These are phyloP conservation scores for Lithophane ornitopus DNA, from an alignment of 2,888 invertebrate genomes.

Conservation along the genomic window DNA sequence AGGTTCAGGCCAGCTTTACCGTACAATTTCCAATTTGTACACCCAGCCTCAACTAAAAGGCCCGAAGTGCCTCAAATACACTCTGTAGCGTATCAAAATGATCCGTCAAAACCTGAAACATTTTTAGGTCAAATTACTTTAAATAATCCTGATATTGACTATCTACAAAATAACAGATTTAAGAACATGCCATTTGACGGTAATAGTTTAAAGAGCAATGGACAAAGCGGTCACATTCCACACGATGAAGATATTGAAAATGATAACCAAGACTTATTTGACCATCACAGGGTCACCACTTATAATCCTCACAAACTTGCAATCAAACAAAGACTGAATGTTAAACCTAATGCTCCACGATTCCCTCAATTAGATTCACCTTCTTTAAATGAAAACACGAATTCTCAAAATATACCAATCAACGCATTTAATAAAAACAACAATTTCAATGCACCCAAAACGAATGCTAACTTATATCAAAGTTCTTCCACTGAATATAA, in stretches of 20 bases:
- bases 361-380: slow-evolving; percentile 78
- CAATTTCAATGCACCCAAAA: slow-evolving; percentile 72
- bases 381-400: slow-evolving; percentile 71
- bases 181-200: slow-evolving; percentile 87
- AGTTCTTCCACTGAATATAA: slow-evolving; percentile 87
- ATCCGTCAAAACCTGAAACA: slow-evolving; percentile 91
- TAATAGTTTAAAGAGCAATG: slow-evolving; percentile 87
- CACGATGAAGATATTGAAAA: slow-evolving; percentile 85
- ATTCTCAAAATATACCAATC: slow-evolving; percentile 65
- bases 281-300: slow-evolving; percentile 86
- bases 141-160: slow-evolving; percentile 90
- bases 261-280: slow-evolving; percentile 86
- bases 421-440: slow-evolving; percentile 71
- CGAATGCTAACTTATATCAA: slow-evolving; percentile 73
- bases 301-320: slow-evolving; percentile 86
- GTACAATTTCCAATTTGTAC: slow-evolving; percentile 86
- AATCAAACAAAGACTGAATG: slow-evolving; percentile 83
- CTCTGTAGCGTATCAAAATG: slow-evolving; percentile 90
- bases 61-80: slow-evolving; percentile 91
- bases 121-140: slow-evolving; percentile 92
- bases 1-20: slow-evolving; percentile 85
- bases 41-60: slow-evolving; percentile 88
- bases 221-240: slow-evolving; percentile 83
- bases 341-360: slow-evolving; percentile 78
- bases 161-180: slow-evolving; percentile 85